Evolutionary conservation across 37 sponge, comb jelly and placozoan species (phyloP).

Genomic region (Aplysina aerophoba): DNA sequence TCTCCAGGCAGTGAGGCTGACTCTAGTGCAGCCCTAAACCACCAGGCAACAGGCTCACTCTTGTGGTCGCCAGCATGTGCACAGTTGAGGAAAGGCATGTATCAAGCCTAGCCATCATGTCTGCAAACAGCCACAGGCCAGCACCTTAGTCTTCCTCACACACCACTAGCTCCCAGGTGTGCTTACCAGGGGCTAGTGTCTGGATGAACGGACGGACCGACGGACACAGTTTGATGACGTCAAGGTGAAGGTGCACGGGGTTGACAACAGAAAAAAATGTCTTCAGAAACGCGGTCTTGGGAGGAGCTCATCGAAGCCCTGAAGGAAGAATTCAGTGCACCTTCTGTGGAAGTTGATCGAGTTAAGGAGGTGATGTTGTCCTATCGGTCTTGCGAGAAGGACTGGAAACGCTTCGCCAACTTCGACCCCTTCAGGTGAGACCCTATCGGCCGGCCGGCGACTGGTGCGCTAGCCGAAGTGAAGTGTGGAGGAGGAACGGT

Average conservation of each 20-base stretch:
- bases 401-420: constrained; percentile 66
- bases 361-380: constrained; percentile 64
- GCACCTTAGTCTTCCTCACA: too few species aligned
- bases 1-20: too few species aligned
- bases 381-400: constrained; percentile 60
- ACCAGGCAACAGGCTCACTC: too few species aligned
- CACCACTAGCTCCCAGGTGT: too few species aligned
- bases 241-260: not conserved
- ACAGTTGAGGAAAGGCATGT: too few species aligned
- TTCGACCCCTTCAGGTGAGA: constrained; percentile 84
- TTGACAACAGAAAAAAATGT: not conserved
- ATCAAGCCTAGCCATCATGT: too few species aligned
- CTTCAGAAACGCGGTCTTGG: constrained; percentile 33
- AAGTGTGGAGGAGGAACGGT: not conserved
- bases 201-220: too few species aligned
- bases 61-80: too few species aligned
- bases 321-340: constrained; percentile 43
- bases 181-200: too few species aligned
- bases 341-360: constrained; percentile 60
- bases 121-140: too few species aligned
- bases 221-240: too few species aligned
- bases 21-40: too few species aligned
- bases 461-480: not conserved
- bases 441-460: not conserved
- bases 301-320: constrained; percentile 42